Conservation (phyloP, 2,888 invertebrate species). For the Actias luna region DNA sequence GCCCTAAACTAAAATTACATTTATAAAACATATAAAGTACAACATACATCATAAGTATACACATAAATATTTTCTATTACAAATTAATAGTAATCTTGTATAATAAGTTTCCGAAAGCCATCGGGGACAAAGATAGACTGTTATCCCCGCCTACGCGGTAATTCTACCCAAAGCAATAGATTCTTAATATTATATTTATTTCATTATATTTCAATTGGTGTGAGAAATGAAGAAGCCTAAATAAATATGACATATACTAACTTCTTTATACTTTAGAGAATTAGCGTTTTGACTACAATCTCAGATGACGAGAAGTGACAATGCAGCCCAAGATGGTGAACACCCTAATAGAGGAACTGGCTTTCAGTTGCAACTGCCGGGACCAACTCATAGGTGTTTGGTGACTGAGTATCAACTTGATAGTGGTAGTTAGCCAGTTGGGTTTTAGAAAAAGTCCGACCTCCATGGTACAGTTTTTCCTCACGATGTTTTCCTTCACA, state of each 20-base stretch:
- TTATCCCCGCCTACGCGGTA: constrained; percentile 36
- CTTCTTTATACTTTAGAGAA: too few relatives aligned
- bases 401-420: too few relatives aligned
- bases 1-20: neutral
- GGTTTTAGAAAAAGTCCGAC: too few relatives aligned
- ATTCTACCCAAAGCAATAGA: neutral
- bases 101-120: constrained; percentile 32
- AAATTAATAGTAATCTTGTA: constrained; percentile 36
- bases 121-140: constrained; percentile 29
- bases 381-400: too few relatives aligned
- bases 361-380: too few relatives aligned
- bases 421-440: too few relatives aligned
- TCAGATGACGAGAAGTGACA: too few relatives aligned
- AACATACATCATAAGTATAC: neutral
- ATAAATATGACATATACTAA: neutral
- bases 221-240: neutral
- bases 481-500: too few relatives aligned
- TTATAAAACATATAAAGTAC: neutral
- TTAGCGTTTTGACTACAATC: too few relatives aligned
- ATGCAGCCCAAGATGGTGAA: too few relatives aligned
- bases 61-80: constrained; percentile 10
- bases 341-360: too few relatives aligned
- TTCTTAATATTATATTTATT: constrained; percentile 4
- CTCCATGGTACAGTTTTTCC: too few relatives aligned
- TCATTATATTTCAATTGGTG: constrained; percentile 7